Evolutionary conservation across 2,888 invertebrate species (phyloP), one percentile per base, ranked within the genome.

Genomic region (Liopterus haemorrhoidalis): DNA sequence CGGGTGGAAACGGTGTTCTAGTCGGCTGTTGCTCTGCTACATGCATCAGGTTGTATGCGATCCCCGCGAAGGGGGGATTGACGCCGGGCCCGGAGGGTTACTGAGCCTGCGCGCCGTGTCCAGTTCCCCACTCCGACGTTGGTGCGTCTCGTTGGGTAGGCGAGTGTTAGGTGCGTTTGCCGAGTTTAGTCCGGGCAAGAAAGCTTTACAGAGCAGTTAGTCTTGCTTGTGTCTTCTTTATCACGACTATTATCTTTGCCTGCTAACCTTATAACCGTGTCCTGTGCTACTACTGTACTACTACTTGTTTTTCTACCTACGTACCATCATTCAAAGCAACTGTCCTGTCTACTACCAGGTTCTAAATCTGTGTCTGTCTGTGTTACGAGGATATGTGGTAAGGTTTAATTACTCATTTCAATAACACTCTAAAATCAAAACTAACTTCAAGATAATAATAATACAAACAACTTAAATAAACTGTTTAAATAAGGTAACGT

Each of bases 171-270:
- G 33, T 33, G 27, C 12, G 19, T n/a, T 25, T 25, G 36, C 21
- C 27, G 38, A 16, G 38, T 15, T 73, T 54, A 70, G 74, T 56
- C 72, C 74, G 65, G 76, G 64, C 70, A 75, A 57, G 72, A 70
- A 54, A 74, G 70, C 63, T 72, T 72, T 53, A 65, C 71, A 71
- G 73, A 77, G 63, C 77, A 76, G 77, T 67, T n/a, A 76, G 59
- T 76, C 76, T 39, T 39, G 45, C 45, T 45, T 45, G 45, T 45
- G 39, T 45, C 45, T 39, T 45, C 45, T 45, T 45, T 38, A 39
- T 45, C 45, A 45, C 45, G 45, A 45, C 45, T 45, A n/a, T n/a
- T 45, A 41, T 45, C 31, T 44, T 33, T 45, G 45, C 45, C 45
- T 45, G 45, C 45, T 39, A 45, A 45, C 45, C 45, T 45, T 33